These are phyloP conservation scores for Osmerus eperlanus DNA, from an alignment of 2,113 vertebrate genomes.

Conservation along the genomic window DNA sequence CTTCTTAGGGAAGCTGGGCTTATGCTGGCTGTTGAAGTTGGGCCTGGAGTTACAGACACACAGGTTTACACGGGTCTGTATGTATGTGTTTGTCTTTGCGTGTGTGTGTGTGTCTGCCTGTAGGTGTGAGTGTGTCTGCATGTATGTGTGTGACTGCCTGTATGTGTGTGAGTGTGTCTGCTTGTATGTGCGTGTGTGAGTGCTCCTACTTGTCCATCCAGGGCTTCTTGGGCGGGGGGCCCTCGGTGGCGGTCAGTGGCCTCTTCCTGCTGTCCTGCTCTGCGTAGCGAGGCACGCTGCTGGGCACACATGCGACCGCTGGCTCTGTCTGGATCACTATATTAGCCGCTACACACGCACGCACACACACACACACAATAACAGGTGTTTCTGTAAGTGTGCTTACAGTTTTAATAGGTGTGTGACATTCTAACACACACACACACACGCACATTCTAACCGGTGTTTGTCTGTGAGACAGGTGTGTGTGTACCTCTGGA, in stretches of 20 bases:
- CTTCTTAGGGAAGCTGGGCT: constrained; percentile 84
- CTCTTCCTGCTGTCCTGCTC: constrained; percentile 91
- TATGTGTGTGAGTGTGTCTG: no score
- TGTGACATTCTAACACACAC: no score
- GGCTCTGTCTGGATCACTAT: constrained; percentile 94
- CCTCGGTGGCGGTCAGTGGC: constrained; percentile 74
- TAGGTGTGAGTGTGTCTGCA: no score
- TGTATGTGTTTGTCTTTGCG: no score
- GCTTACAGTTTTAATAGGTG: no score
- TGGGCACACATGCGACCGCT: constrained; percentile 71
- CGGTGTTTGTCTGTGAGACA: no score
- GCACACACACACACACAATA: background rate
- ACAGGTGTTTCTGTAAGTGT: background rate
- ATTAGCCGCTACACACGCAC: constrained; percentile 80
- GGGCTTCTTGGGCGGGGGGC: constrained; percentile 82
- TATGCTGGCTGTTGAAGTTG: constrained; percentile 87
- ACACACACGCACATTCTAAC: no score
- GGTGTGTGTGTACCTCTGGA: constrained; percentile 80
- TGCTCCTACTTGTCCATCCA: constrained; percentile 92
- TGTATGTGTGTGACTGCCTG: no score
- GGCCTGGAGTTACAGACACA: constrained; percentile 67
- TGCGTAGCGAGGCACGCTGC: constrained; percentile 80
- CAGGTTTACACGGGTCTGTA: no score
- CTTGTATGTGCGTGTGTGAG: no score
- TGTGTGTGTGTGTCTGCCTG: no score